Base-by-base conservation (phyloP, 1,140 invertebrate genomes). In the Eriosoma lanigerum region DNA sequence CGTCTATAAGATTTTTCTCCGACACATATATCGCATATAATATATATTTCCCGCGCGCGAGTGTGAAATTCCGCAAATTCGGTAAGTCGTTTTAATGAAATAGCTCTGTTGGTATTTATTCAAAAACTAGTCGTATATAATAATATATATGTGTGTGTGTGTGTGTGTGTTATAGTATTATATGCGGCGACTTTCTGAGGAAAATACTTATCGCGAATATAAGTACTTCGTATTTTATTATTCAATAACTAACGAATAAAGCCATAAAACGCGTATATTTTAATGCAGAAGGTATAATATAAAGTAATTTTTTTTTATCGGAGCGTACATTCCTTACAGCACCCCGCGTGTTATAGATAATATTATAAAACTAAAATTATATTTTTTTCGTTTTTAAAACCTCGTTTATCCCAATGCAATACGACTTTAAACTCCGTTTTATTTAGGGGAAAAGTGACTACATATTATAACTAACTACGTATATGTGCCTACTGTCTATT, bases 11-110 rank as follows among this genome's bases (percentile, higher is more conserved):
- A n/a, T 48, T 68, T 68, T 68, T 26, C 44, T 26, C 38, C 1
- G 21, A 48, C 13, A 48, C 15, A 26, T 68, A 38, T 38, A 38
- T 38, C 32, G 32, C 44, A 21, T 68, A 68, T 48, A 21, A 62
- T 24, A 17, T 13, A 68, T 2, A 68, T 48, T 5, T 17, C n/a
- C n/a, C n/a, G 13, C 44, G 1, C 21, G 3, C 6, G 15, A 17
- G 66, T 68, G 66, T 68, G 44, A 68, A 68, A 68, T 68, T 48
- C 44, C 44, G 5, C 21, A 8, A 68, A 68, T 68, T 68, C 44
- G 66, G n/a, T 46, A 68, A 48, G 44, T 68, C 66, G 66, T 68
- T 68, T 68, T 68, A 68, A 68, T 68, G 66, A 68, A 48, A 68
- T 48, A 68, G 66, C 44, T 68, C 17, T 17, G 48, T 44, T 68